Conservation (phyloP, 1,140 invertebrate species). For the Leptonema lineaticorne region DNA sequence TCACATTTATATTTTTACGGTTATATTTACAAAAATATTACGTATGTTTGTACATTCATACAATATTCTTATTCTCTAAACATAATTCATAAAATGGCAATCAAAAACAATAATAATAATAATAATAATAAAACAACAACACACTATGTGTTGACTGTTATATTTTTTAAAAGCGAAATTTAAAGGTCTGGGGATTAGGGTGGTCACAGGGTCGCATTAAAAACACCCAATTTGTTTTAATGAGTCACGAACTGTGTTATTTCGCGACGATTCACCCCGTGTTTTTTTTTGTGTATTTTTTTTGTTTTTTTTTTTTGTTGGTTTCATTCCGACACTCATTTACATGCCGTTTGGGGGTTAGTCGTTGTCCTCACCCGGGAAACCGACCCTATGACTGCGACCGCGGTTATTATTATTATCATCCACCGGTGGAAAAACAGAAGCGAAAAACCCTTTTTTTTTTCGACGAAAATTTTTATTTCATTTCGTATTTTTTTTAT, state of each 20-base stretch:
- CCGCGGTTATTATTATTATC: background rate
- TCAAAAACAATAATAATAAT: too few relatives aligned
- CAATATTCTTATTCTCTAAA: too few relatives aligned
- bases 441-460: conserved; percentile 9
- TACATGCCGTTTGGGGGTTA: conserved; percentile 23
- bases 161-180: conserved; percentile 37
- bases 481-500: background rate
- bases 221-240: conserved; percentile 42
- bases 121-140: too few relatives aligned
- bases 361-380: conserved; percentile 8
- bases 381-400: conserved; percentile 2
- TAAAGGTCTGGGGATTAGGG: background rate
- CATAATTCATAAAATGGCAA: too few relatives aligned
- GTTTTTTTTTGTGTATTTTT: too few relatives aligned
- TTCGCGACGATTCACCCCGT: conserved; percentile 33
- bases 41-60: too few relatives aligned
- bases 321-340: conserved; percentile 33
- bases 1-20: too few relatives aligned
- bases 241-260: conserved; percentile 41
- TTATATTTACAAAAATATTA: too few relatives aligned
- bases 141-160: too few relatives aligned
- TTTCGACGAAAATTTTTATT: background rate
- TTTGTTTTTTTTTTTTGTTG: too few relatives aligned
- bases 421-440: conserved; percentile 8
- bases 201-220: conserved; percentile 30